Base-by-base conservation (phyloP, 2,888 invertebrate species). In the Troides aeacus region DNA sequence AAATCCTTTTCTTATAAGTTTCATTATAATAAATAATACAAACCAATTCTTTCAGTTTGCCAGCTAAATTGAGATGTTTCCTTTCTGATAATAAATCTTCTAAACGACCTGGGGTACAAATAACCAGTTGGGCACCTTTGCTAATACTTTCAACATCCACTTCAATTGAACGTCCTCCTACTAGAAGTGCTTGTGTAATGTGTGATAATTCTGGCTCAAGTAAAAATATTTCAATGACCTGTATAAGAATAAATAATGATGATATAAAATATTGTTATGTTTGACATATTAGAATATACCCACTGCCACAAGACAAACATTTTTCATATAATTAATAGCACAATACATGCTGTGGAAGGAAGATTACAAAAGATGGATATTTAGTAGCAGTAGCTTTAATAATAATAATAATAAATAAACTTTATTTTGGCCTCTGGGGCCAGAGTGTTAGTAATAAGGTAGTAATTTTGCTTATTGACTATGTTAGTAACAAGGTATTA, bases 81-180 rank as follows among this genome's bases (percentile, higher is more conserved):
- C 95, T 94, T 76, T 96, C 94, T 10, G 95, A 94, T 21, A 98
- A 88, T 69, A 99, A 88, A 87, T 99, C 98, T 82, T 97, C 97
- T 12, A 99, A 87, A 71, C 99, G 91, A 0, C 99, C 99, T 0
- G 99, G 99, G 0, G 99, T 99, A 68, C 97, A 98, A 62, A 99
- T 95, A 7, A 99, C 93, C 60, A 99, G 96, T 80, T 99, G 96
- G 0, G 95, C 96, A 0, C 97, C 97, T 62, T 93, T 90, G 73
- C 93, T 93, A 68, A 98, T 93, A 23, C 93, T 93, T 53, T 93
- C 93, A 0, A 97, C 91, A 84, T 98, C 98, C 10, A 95, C 94
- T n/a, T 95, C 95, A 0, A 97, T 94, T 67, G 95, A 95, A 69
- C 95, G 95, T 0, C 99, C 99, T 0, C 99, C 99, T 36, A 99